A percentile compares a stretch with the other conserved stretches of the same genome.
These are phyloP conservation scores for Cassiopea andromeda DNA, from an alignment of 30 jellyfish, hydroid and myxozoan genomes.

Conservation along the genomic window DNA sequence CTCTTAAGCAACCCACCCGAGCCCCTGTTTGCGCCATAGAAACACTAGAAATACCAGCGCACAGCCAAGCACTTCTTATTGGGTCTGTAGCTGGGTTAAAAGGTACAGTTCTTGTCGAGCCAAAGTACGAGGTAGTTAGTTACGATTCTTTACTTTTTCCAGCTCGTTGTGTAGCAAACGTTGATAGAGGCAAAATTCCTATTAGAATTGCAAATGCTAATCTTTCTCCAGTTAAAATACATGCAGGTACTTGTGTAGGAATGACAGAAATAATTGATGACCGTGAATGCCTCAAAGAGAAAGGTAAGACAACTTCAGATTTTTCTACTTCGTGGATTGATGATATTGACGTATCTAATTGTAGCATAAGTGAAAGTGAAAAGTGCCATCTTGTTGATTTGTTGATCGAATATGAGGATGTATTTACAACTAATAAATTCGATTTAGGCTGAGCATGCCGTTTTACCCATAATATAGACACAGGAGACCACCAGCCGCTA, in stretches of 20 bases:
- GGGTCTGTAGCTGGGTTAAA: constrained; percentile 9
- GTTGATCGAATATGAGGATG: constrained; percentile 21
- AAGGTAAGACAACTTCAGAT: neutral
- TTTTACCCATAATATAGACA: constrained; percentile 30
- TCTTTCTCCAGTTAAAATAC: constrained; percentile 23
- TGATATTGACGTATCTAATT: constrained; percentile 22
- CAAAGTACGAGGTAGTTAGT: constrained; percentile 44
- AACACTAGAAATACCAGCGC: constrained; percentile 33
- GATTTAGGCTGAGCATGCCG: constrained; percentile 33
- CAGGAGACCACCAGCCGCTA: constrained; percentile 43
- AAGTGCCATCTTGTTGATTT: neutral
- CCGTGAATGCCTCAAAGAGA: neutral
- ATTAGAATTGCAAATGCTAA: constrained; percentile 21
- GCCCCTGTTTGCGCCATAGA: constrained; percentile 24
- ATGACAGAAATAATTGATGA: constrained; percentile 16
- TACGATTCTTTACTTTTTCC: constrained; percentile 13
- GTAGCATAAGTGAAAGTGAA: neutral
- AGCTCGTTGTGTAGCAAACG: constrained; percentile 19
- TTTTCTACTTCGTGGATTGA: neutral
- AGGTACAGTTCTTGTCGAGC: constrained; percentile 53
- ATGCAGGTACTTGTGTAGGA: constrained; percentile 25
- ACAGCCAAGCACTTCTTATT: constrained; percentile 14
- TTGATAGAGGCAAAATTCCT: constrained; percentile 2
- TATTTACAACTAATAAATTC: neutral
- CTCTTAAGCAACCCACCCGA: constrained; percentile 12